phyloP scores from a whole-genome alignment of 2,797 vertebrate species.

The Apogon hyalosoma region DNA sequence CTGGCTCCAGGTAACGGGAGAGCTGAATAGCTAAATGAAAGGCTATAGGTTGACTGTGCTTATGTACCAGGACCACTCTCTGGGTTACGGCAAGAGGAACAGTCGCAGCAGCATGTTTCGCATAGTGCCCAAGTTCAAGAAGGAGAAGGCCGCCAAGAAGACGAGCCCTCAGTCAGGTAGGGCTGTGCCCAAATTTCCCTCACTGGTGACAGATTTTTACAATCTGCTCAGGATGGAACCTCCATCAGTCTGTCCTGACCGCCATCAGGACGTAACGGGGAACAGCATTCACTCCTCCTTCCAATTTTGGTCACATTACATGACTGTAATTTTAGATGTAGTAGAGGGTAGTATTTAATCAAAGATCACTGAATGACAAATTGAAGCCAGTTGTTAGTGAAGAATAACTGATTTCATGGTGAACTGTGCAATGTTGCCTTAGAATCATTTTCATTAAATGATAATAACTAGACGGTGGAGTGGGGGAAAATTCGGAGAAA shows the following conservation, averaged over 20 bases:
- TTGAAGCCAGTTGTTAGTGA: neutral
- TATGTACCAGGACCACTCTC: slow-evolving; percentile 90
- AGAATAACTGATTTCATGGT: too few relatives aligned
- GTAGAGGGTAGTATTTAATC: neutral
- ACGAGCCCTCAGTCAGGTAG: slow-evolving; percentile 94
- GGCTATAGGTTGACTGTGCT: slow-evolving; percentile 82
- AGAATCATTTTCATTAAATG: too few relatives aligned
- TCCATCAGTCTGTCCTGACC: slow-evolving; percentile 7
- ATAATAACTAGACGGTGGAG: too few relatives aligned
- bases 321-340: neutral
- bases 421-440: too few relatives aligned
- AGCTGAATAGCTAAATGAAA: slow-evolving; percentile 78
- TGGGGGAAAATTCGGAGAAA: too few relatives aligned
- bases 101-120: slow-evolving; percentile 96
- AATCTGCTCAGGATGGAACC: slow-evolving; percentile 2
- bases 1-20: slow-evolving; percentile 54
- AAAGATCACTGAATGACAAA: neutral
- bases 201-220: slow-evolving; percentile 1
- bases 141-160: slow-evolving; percentile 95
- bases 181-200: slow-evolving; percentile 56
- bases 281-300: neutral
- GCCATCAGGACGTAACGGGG: neutral
- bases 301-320: neutral
- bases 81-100: slow-evolving; percentile 97
- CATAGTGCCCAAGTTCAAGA: slow-evolving; percentile 99